A percentile compares a stretch with the other conserved stretches of the same genome.
phyloP scores from a whole-genome alignment of 2,113 vertebrate species.

The Catharus bicknelli region DNA sequence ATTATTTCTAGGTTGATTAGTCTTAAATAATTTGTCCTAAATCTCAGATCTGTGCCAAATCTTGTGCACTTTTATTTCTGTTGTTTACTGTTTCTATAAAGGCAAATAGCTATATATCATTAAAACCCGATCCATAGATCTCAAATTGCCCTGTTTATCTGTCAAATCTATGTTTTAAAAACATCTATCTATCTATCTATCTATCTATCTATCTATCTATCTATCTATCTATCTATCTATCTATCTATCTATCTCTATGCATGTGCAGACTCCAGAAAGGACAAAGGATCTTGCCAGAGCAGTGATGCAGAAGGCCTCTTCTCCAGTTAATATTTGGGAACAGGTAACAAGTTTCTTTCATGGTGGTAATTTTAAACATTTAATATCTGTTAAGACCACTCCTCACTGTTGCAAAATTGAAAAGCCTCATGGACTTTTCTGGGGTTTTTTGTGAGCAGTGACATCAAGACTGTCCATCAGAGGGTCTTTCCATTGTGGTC shows the following conservation, averaged over 20 bases:
- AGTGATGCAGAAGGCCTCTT: neutral
- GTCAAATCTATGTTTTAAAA: neutral
- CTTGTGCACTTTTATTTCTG: neutral
- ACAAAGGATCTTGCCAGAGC: neutral
- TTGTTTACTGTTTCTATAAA: neutral
- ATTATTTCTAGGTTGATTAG: slow-evolving; percentile 3
- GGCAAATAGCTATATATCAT: neutral
- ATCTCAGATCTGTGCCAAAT: neutral
- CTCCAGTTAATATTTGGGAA: neutral
- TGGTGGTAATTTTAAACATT: neutral
- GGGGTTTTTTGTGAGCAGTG: neutral
- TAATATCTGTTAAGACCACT: neutral
- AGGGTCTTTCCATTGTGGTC: neutral
- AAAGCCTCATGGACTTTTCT: neutral
- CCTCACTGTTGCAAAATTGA: neutral
- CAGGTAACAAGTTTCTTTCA: neutral
- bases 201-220: neutral
- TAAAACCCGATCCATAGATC: neutral
- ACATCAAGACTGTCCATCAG: neutral
- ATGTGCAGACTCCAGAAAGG: neutral
- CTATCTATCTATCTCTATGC: neutral
- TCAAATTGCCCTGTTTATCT: neutral
- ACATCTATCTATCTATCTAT: neutral
- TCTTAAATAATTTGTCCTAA: slow-evolving; percentile 3
- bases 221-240: neutral